phyloP scores from a whole-genome alignment of 2,797 vertebrate genomes.

The Artibeus jamaicensis region DNA sequence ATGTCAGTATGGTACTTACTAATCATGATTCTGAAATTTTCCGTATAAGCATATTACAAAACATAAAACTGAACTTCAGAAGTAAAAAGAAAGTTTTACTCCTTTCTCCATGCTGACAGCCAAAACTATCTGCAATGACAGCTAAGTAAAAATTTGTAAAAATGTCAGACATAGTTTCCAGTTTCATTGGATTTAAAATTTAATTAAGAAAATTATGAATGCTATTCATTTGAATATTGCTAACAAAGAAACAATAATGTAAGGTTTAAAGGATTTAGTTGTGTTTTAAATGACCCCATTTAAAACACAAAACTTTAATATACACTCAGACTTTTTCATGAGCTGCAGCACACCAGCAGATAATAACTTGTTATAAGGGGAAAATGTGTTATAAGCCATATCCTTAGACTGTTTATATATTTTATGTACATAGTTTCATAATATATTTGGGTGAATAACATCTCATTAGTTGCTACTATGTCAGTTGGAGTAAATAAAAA shows the following conservation, averaged over 20 bases:
- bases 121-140: neutral
- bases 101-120: neutral
- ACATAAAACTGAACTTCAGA: neutral
- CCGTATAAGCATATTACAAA: neutral
- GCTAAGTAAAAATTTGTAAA: neutral
- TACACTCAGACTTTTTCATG: neutral
- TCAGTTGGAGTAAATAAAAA: neutral
- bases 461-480: neutral
- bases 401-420: neutral
- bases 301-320: neutral
- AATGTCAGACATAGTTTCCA: neutral
- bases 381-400: neutral
- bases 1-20: neutral
- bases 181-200: neutral
- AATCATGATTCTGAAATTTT: slow-evolving; percentile 1
- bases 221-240: neutral
- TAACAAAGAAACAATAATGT: neutral
- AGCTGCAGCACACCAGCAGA: neutral
- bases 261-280: neutral
- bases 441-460: neutral
- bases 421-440: neutral
- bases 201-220: neutral
- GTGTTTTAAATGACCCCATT: neutral
- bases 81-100: neutral
- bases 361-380: neutral